Evolutionary conservation across 2,888 invertebrate genomes (phyloP).

Genomic region (Hyles lineata): DNA sequence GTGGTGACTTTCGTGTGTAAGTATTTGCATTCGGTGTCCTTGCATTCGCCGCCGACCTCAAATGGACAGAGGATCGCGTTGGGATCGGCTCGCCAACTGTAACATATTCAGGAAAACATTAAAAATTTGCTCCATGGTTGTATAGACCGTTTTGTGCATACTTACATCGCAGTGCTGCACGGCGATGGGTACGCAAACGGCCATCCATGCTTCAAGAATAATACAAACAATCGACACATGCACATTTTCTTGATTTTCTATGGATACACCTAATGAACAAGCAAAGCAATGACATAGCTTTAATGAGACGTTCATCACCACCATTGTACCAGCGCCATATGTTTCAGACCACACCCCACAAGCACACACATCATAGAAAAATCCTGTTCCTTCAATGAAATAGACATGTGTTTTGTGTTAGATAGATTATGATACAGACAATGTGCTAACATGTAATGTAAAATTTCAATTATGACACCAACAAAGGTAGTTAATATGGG

Average conservation of each 20-base stretch:
- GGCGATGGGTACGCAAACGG: slow-evolving; percentile 65
- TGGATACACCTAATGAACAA: slow-evolving; percentile 54
- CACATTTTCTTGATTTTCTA: slow-evolving; percentile 55
- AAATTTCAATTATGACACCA: no score
- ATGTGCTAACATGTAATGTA: no score
- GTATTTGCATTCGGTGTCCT: slow-evolving; percentile 80
- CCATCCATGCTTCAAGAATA: slow-evolving; percentile 59
- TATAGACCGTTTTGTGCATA: slow-evolving; percentile 66
- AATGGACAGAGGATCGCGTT: slow-evolving; percentile 81
- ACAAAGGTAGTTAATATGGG: neutral
- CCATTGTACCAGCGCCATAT: neutral
- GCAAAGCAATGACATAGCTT: slow-evolving; percentile 32
- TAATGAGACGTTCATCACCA: slow-evolving; percentile 7
- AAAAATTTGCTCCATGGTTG: slow-evolving; percentile 41
- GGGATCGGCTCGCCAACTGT: slow-evolving; percentile 79
- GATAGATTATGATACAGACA: no score
- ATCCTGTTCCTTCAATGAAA: no score
- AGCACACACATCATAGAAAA: no score
- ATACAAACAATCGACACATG: slow-evolving; percentile 52
- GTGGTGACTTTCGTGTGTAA: slow-evolving; percentile 68
- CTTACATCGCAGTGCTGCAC: slow-evolving; percentile 66
- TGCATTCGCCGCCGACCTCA: slow-evolving; percentile 80
- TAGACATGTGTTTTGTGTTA: no score
- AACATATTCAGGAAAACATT: slow-evolving; percentile 50
- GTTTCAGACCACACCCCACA: neutral